phyloP scores from a whole-genome alignment of 2,113 vertebrate genomes.

The Prunella fulvescens region DNA sequence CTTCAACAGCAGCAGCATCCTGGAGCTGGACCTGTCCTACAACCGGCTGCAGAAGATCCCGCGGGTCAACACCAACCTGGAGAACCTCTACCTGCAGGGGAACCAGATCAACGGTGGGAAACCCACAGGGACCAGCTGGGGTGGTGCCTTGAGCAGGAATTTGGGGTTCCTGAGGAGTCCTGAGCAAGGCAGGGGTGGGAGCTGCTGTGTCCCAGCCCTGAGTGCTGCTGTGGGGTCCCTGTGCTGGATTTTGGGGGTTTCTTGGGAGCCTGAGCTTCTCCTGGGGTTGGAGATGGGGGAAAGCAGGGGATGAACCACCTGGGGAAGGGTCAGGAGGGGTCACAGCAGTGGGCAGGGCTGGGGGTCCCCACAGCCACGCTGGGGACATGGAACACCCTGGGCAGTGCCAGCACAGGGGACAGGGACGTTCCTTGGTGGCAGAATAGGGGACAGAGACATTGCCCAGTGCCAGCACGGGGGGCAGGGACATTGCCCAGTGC shows the following conservation, averaged over 20 bases:
- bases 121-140: rapidly evolving
- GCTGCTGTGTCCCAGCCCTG: neutral
- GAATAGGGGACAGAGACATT: neutral
- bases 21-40: conserved; percentile 94
- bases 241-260: neutral
- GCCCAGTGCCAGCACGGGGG: neutral
- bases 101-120: conserved; percentile 84
- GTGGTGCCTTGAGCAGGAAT: neutral
- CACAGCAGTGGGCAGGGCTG: neutral
- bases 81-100: conserved; percentile 94
- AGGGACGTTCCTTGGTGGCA: neutral
- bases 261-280: neutral
- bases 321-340: neutral
- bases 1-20: conserved; percentile 90
- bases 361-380: rapidly evolving
- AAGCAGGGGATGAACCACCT: neutral
- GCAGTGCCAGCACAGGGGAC: rapidly evolving
- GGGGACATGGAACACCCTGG: neutral
- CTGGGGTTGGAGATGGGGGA: neutral
- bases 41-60: conserved; percentile 95
- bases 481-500: too few species aligned
- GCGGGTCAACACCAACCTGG: conserved; percentile 82
- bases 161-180: neutral
- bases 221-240: rapidly evolving
- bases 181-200: neutral